Conservation (phyloP, 2,888 invertebrate species). For the Eupithecia abbreviata region DNA sequence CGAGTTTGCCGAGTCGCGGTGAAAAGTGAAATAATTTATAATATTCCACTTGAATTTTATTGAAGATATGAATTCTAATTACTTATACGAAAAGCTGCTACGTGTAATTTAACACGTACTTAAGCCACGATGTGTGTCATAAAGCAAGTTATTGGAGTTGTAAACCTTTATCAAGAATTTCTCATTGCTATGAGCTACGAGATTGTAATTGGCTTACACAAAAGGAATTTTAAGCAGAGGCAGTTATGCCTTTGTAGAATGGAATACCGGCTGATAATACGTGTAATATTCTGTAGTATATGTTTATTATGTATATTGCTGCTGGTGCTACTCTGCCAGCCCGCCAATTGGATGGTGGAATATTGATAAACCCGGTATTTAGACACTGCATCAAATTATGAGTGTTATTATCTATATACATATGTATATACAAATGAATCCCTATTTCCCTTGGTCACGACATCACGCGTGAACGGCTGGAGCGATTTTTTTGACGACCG, state of each 20-base stretch:
- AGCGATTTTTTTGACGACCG: too few species aligned
- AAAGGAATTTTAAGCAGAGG: conserved; percentile 28
- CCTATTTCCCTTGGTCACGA: too few species aligned
- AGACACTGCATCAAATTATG: not conserved
- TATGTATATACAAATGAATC: too few species aligned
- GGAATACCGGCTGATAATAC: conserved; percentile 21
- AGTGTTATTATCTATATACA: too few species aligned
- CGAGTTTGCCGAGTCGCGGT: too few species aligned
- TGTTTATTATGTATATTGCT: not conserved
- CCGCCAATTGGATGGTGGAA: not conserved
- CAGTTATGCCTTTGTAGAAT: conserved; percentile 15
- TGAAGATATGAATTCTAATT: not conserved
- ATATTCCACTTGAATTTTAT: not conserved
- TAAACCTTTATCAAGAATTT: conserved; percentile 77
- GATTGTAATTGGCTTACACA: conserved; percentile 51
- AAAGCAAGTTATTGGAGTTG: conserved; percentile 74
- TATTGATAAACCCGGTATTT: not conserved
- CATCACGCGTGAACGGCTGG: too few species aligned
- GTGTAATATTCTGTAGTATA: not conserved
- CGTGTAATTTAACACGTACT: conserved; percentile 63
- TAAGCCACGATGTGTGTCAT: conserved; percentile 67
- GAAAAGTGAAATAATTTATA: not conserved
- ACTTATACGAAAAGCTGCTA: conserved; percentile 6
- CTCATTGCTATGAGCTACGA: conserved; percentile 69
- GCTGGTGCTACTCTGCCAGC: not conserved